Base-by-base conservation (phyloP, 2,888 invertebrate species). In the Napeogenes inachia region DNA sequence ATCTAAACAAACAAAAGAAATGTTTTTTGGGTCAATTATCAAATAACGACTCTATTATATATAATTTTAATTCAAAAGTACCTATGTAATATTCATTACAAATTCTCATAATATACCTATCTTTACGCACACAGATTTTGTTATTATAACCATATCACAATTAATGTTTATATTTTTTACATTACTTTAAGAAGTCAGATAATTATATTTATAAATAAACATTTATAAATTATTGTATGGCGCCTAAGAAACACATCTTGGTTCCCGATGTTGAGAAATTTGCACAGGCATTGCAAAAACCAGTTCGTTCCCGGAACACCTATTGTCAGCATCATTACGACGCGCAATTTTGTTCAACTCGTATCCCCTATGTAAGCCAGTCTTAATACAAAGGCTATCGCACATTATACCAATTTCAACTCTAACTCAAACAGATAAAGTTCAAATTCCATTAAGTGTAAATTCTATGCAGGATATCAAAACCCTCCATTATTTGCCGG, bases 351-450 rank as follows among this genome's bases (percentile, higher is more conserved):
- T 79, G 84, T 80, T 78, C 79, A 82, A 78, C 84, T 81, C 77
- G 78, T 80, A 84, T 86, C 86, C 88, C 88, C 85, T 88, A 88
- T 87, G 85, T 89, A 87, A 84, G 85, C 81, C 78, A 76, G 75
- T 78, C 77, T 79, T 82, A 83, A 79, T 84, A 84, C 77, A 77
- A 85, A 79, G 73, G 71, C 59, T 35, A 60, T 45, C 21, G 21
- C 45, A 42, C 45, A 13, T 10, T 69, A 71, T 61, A 4, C 47
- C 0, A 77, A 67, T 72, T 61, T 69, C 38, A 60, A 68, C 74
- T 68, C 60, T 80, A 73, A 46, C 0, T 0, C 3, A 0, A 0
- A 0, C 0, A 0, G n/a, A 0, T 63, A 78, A 66, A 67, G 72
- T 65, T 56, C 33, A 56, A 60, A 76, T 74, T 80, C 4, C 53